Evolutionary conservation across 2,797 vertebrate species (phyloP), one percentile per base, ranked within the genome.

Genomic region (Dipus sagitta): DNA sequence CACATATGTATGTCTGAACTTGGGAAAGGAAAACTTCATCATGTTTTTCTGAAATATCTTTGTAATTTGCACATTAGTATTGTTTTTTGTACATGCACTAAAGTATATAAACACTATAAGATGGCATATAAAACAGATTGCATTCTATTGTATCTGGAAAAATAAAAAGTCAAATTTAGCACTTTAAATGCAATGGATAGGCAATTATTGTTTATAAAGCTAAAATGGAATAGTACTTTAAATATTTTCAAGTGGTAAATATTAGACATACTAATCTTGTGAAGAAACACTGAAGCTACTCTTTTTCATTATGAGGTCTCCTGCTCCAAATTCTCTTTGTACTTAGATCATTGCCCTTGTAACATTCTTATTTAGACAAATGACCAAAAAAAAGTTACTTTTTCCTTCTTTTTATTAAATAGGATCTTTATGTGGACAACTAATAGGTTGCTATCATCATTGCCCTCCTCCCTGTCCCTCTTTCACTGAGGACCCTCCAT

Each of bases 321-420:
- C 91, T 88, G 58, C 95, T 82, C 14, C 8, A 42, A 24, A 26
- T 17, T 97, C 7, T 82, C 81, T 85, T 96, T 96, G 11, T 92
- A 34, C 10, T 94, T 30, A 82, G 94, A 83, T 97, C 47, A 62
- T 65, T 80, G 71, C 68, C n/a, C 17, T 94, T 68, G 4, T 84
- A 67, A 9, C 21, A 88, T 97, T 96, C 67, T 77, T 26, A 86
- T 91, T 97, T 90, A 94, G 28, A 2, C 28, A 95, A 92, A 93
- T 74, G 58, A 96, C 17, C 2, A 82, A 13, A 52, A 92, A 84
- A 94, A 68, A 34, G 38, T 3, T 38, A 3, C 6, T 38, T 38
- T 38, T 38, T 38, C 6, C 38, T 6, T 6, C 6, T 38, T 6
- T 38, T 38, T 38, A 38, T 38, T 38, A 38, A 38, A 38, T 38